Base-by-base conservation (phyloP, 2,888 invertebrate genomes). In the Eudasyphora cyanicolor region DNA sequence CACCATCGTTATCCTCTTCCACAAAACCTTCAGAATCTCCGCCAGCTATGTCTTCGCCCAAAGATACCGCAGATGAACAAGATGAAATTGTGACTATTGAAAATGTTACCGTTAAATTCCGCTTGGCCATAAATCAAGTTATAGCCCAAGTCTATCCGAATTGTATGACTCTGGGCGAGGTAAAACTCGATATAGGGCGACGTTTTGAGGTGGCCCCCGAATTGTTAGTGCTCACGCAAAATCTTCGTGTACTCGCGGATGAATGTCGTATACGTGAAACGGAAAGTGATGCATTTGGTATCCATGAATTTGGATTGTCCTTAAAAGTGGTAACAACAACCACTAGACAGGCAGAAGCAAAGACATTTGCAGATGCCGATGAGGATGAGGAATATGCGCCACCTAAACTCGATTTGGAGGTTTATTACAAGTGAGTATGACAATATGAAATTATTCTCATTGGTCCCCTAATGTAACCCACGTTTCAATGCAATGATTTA, bases 181-280 rank as follows among this genome's bases (percentile, higher is more conserved):
- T 95, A 54, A 95, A 94, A 89, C 93, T 93, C 86, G 94, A 94
- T 86, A 92, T 95, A 54, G 93, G 92, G 0, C 93, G 93, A 1
- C 92, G 94, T 54, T 95, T 95, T 87, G 92, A 93, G 89, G 91
- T 94, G 0, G 92, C 93, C 17, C 92, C 92, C 0, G 91, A 93
- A 14, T 91, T 93, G 54, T 89, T 95, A 51, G 90, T 93, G 0
- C 86, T 95, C 2, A 90, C 92, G 60, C 93, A 94, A 89, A 90
- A 91, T 64, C 93, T 93, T 3, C 90, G 89, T 12, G 90, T 92
- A 29, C 78, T 91, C 0, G 85, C 91, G 5, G 86, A 91, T 73
- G 88, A 89, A 7, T 79, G 87, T 8, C 85, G 87, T 38, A 87
- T 92, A 12, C 85, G 87, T 69, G 88, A 90, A 21, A 88, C 91